phyloP scores from a whole-genome alignment of 35 echinoderm and acorn worm species.

The Hemicentrotus pulcherrimus region DNA sequence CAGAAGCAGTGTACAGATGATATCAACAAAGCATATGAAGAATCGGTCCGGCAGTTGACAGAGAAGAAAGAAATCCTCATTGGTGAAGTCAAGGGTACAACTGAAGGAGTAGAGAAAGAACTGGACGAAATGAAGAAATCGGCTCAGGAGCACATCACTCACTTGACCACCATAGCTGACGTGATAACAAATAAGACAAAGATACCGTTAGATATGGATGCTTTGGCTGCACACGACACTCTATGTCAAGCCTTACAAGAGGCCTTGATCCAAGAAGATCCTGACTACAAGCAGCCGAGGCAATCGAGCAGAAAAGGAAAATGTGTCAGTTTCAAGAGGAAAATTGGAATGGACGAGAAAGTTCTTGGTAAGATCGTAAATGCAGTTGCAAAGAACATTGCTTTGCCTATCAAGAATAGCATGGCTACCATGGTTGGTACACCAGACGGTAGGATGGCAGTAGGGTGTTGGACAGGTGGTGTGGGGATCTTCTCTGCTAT shows the following conservation, averaged over 20 bases:
- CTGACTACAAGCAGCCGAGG: background rate
- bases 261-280: background rate
- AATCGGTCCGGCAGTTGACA: background rate
- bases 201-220: background rate
- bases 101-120: background rate
- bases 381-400: no score
- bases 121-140: background rate
- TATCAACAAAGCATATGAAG: background rate
- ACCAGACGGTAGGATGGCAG: no score
- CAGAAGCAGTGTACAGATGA: background rate
- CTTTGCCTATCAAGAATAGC: no score
- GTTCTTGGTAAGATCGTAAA: no score
- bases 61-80: background rate
- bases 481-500: no score
- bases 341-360: no score
- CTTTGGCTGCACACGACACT: background rate
- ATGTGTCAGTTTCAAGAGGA: no score
- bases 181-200: background rate
- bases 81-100: background rate
- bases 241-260: conserved; percentile 4
- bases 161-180: background rate
- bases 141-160: background rate
- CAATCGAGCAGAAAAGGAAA: no score
- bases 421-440: no score
- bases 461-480: no score